Conservation (phyloP, 1,140 invertebrate genomes). For the Diorhabda elongata region DNA sequence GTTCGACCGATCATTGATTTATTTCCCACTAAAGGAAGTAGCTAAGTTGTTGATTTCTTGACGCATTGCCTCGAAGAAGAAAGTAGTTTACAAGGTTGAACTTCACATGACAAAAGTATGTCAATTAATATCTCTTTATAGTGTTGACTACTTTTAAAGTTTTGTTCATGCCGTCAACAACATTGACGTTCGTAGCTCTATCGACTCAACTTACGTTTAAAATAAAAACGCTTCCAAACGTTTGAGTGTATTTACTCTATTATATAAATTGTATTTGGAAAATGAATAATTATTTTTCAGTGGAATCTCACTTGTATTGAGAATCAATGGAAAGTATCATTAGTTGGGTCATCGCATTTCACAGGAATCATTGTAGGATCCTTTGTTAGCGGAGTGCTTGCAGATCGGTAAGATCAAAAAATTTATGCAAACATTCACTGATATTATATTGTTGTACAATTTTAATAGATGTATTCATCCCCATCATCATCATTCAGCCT, state of each 20-base stretch:
- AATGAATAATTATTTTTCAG: constrained; percentile 36
- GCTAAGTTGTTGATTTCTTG: no score
- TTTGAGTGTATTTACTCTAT: background rate
- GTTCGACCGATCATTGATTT: no score
- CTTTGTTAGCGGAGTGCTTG: constrained; percentile 54
- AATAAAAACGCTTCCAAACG: background rate
- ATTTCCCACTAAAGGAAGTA: no score
- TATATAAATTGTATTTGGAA: background rate
- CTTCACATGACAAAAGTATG: no score
- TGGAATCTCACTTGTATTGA: constrained; percentile 57
- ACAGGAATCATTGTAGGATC: constrained; percentile 57
- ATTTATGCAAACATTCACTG: background rate
- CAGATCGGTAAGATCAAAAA: constrained; percentile 52
- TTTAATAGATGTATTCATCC: background rate
- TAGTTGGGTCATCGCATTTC: constrained; percentile 61
- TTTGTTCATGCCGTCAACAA: no score
- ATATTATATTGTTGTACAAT: constrained; percentile 4
- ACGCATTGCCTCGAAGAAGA: no score
- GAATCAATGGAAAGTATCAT: constrained; percentile 59
- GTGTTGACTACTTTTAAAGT: no score
- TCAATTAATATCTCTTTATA: no score
- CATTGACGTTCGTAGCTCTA: background rate
- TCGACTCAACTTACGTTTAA: background rate
- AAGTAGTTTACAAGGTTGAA: no score
- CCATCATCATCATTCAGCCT: no score